These are phyloP conservation scores for Liasis olivaceus DNA, from an alignment of 2,797 vertebrate genomes.

Conservation along the genomic window DNA sequence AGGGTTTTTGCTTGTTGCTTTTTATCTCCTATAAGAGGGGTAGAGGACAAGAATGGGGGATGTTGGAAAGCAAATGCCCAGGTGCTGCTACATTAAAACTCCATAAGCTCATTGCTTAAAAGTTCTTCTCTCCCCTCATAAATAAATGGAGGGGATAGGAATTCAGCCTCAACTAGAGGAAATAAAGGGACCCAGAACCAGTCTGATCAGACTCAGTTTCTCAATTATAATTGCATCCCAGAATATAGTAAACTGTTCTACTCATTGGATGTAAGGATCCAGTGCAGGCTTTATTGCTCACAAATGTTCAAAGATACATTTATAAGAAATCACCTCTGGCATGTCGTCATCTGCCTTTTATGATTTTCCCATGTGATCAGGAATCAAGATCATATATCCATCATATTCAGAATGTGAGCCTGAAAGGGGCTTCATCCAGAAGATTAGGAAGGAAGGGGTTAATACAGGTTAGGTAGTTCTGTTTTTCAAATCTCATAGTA, in stretches of 20 bases:
- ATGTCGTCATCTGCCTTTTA: neutral
- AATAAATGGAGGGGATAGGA: neutral
- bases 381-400: neutral
- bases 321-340: constrained; percentile 7
- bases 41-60: neutral
- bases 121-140: neutral
- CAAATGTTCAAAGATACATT: neutral
- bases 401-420: neutral
- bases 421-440: neutral
- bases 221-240: too few species aligned
- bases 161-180: neutral
- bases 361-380: neutral
- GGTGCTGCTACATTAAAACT: neutral
- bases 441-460: too few species aligned
- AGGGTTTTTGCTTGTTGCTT: constrained; percentile 4
- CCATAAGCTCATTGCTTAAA: neutral
- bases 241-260: too few species aligned
- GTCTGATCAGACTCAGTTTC: too few species aligned
- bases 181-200: too few species aligned
- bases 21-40: neutral
- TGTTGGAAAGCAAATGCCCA: neutral
- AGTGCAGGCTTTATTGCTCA: neutral
- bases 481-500: neutral
- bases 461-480: neutral
- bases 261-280: neutral